Evolutionary conservation across 2,797 vertebrate species (phyloP).

Genomic region (Pterois miles): DNA sequence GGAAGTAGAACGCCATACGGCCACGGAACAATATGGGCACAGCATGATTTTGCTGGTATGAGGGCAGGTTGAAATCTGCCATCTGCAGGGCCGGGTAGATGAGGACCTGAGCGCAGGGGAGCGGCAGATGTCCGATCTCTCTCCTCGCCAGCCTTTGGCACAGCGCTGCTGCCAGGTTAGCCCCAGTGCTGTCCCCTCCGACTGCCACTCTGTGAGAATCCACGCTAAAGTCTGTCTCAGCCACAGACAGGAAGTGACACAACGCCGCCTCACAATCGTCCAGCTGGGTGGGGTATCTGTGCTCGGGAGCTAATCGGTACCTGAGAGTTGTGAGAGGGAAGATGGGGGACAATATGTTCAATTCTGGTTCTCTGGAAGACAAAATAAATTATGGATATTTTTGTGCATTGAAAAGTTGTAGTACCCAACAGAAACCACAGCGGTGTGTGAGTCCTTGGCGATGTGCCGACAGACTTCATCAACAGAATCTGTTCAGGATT

Average conservation of each 20-base stretch:
- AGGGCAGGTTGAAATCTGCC: constrained; percentile 87
- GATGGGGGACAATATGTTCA: constrained; percentile 26
- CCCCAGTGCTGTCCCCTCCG: constrained; percentile 88
- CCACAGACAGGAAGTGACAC: constrained; percentile 84
- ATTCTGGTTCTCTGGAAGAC: background rate
- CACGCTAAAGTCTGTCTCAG: constrained; percentile 80
- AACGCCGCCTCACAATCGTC: constrained; percentile 83
- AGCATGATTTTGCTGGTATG: constrained; percentile 85
- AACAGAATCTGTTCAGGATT: constrained; percentile 76
- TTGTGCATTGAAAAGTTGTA: constrained; percentile 11
- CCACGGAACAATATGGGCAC: constrained; percentile 81
- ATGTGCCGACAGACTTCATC: constrained; percentile 80
- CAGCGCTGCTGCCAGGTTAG: constrained; percentile 76
- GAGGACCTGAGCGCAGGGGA: constrained; percentile 87
- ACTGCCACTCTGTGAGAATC: constrained; percentile 81
- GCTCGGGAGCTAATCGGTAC: constrained; percentile 84
- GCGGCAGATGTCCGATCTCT: constrained; percentile 77
- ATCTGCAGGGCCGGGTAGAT: constrained; percentile 86
- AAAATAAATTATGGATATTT: background rate
- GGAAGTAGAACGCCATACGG: constrained; percentile 66
- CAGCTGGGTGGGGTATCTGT: constrained; percentile 79
- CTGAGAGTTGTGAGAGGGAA: constrained; percentile 64
- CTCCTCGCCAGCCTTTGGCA: constrained; percentile 81
- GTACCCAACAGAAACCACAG: constrained; percentile 88
- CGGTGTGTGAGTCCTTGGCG: constrained; percentile 79